Base-by-base conservation (phyloP, 2,797 vertebrate species). In the Danionella dracula region DNA sequence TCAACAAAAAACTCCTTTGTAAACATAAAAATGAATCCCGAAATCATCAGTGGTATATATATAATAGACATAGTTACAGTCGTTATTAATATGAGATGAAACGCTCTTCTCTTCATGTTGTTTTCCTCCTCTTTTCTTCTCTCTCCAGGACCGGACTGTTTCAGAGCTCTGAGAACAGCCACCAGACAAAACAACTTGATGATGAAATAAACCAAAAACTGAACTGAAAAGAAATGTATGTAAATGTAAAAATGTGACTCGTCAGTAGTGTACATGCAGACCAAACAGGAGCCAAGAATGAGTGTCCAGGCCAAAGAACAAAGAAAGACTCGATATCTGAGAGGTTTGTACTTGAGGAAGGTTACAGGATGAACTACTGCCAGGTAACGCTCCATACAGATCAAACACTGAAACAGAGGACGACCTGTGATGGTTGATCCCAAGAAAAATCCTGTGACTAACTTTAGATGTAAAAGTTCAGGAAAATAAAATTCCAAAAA, bases 31-130 rank as follows among this genome's bases (percentile, higher is more conserved):
- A 27, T 27, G 23, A 27, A 27, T 27, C 23, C 23, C 6, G 23
- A 27, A 27, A 27, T 27, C 23, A 27, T 27, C 23, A 27, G 23
- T 6, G 21, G 35, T 23, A 3, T 1, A 41, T 56, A 56, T 27
- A 29, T 15, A 1, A 56, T 40, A 16, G 38, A 1, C 1, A 15
- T 55, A 8, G 2, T 38, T 34, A 23, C 2, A 4, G 51, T 38
- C 13, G 51, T 55, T 23, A 55, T 23, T 4, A 56, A 1, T 40
- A 40, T 56, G 72, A 84, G 19, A 21, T 37, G 75, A 56, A 81
- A 82, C 65, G 29, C 74, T 67, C 78, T 80, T 5, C 76, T 81
- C 75, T 78, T 64, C 48, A 67, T 79, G 68, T 77, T 78, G 79
- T 82, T 70, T 12, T 45, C 81, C 70, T 40, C 45, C 13, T 21